Percentiles rank a stretch among this genome's conserved stretches.
Evolutionary conservation across 2,888 invertebrate genomes (phyloP).

Genomic region (Nemotelus pantherinus): DNA sequence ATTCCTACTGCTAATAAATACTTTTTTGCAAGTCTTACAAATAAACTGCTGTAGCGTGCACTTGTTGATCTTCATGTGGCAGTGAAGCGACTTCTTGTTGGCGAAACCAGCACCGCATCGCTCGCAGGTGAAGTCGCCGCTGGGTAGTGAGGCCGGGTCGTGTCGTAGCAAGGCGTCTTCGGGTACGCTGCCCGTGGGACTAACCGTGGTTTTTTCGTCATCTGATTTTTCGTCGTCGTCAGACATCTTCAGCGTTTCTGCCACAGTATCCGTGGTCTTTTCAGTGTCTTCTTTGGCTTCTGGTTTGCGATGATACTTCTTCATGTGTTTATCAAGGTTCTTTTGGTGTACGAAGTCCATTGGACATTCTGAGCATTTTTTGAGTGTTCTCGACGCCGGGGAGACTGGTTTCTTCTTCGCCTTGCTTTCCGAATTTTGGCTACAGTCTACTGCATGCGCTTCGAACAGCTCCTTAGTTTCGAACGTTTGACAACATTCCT

Average conservation of each 20-base stretch:
- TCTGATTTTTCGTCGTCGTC: constrained; percentile 36
- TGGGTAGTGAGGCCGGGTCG: constrained; percentile 6
- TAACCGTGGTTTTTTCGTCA: neutral
- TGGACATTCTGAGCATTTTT: constrained; percentile 38
- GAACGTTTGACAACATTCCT: constrained; percentile 47
- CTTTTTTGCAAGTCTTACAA: constrained; percentile 65
- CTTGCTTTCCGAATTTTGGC: neutral
- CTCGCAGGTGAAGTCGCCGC: constrained; percentile 55
- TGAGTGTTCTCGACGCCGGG: neutral
- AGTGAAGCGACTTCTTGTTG: constrained; percentile 58
- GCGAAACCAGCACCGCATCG: constrained; percentile 62
- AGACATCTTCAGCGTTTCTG: neutral
- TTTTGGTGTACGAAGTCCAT: constrained; percentile 39
- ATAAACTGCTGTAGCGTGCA: constrained; percentile 65
- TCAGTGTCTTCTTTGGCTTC: neutral
- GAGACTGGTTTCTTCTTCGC: neutral
- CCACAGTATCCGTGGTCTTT: neutral
- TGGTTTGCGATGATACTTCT: constrained; percentile 15
- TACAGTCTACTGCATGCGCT: constrained; percentile 47
- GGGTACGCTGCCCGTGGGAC: constrained; percentile 8
- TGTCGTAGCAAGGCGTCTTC: constrained; percentile 29
- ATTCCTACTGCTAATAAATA: constrained; percentile 69
- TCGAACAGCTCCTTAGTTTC: constrained; percentile 51
- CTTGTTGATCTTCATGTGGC: constrained; percentile 63
- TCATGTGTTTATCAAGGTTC: constrained; percentile 40